Evolutionary conservation across 2,113 vertebrate species (phyloP).

Genomic region (Dolichotis patagonum): DNA sequence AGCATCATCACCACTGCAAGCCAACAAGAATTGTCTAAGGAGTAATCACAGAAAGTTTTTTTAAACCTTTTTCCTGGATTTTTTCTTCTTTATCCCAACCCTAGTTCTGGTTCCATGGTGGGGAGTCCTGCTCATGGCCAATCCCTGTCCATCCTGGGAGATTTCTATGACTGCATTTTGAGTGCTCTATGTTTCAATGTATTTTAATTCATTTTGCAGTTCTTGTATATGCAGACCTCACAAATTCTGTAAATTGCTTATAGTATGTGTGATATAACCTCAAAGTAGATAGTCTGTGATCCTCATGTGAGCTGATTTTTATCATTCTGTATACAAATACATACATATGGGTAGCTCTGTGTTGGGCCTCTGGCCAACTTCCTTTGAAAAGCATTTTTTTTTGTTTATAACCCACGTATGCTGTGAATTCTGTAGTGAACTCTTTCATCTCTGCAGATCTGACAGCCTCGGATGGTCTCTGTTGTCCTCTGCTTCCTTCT

Average conservation of each 20-base stretch:
- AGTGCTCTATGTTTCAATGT: constrained; percentile 90
- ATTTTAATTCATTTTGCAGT: constrained; percentile 88
- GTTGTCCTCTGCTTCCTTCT: constrained; percentile 81
- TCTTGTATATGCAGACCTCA: constrained; percentile 87
- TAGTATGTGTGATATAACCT: constrained; percentile 86
- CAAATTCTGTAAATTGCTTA: constrained; percentile 89
- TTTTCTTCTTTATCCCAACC: constrained; percentile 52
- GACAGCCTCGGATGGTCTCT: constrained; percentile 56
- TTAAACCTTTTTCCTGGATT: constrained; percentile 3
- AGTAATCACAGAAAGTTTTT: neutral
- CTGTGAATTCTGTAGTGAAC: constrained; percentile 80
- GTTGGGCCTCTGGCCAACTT: constrained; percentile 74
- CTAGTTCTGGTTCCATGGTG: constrained; percentile 83
- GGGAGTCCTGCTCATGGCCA: constrained; percentile 80
- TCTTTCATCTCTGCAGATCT: constrained; percentile 78
- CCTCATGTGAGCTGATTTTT: constrained; percentile 85
- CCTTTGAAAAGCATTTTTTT: constrained; percentile 76
- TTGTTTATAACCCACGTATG: constrained; percentile 73
- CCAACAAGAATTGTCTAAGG: constrained; percentile 70
- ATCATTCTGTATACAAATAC: constrained; percentile 84
- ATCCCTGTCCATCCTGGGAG: constrained; percentile 85
- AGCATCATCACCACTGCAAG: constrained; percentile 22
- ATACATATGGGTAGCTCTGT: constrained; percentile 73
- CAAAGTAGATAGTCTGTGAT: constrained; percentile 83
- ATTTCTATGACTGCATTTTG: constrained; percentile 88